Evolutionary conservation across 2,888 invertebrate genomes (phyloP), one percentile per base, ranked within the genome.

Genomic region (Theodoxus fluviatilis): DNA sequence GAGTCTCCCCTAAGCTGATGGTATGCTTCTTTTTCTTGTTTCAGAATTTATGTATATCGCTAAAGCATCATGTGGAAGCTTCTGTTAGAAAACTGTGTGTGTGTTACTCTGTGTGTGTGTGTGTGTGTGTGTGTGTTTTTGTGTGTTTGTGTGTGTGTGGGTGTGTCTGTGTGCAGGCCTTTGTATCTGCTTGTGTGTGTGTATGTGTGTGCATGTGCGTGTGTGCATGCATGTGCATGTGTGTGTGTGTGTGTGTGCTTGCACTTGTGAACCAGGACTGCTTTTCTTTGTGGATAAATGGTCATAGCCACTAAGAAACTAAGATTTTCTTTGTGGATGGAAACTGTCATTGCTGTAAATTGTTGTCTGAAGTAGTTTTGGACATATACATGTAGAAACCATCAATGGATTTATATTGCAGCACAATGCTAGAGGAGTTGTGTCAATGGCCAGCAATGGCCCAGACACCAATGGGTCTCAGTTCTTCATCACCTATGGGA

Each of bases 371-470:
- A n/a, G n/a, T n/a, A n/a, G n/a, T n/a, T n/a, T n/a, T n/a, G n/a
- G n/a, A n/a, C n/a, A n/a, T n/a, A n/a, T n/a, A n/a, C n/a, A n/a
- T n/a, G n/a, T n/a, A n/a, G n/a, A n/a, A n/a, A n/a, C n/a, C n/a
- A n/a, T n/a, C n/a, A n/a, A n/a, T n/a, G 9, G 38, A 12, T 57
- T 28, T 63, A 6, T 35, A 43, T 76, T 77, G 12, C 75, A 90
- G 93, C 98, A 98, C 85, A 93, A 91, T 84, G 90, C 91, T 25
- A 90, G 97, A 82, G 98, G 97, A 0, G 91, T 93, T 75, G 90
- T 99, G 1, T 97, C 98, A 3, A 97, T 98, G 98, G 99, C 99
- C 6, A 99, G 98, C 86, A 98, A 95, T 89, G 98, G 98, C 2
- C 96, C 98, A 0, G 96, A 98, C 86, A 94, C 96, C 12, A 99